Base-by-base conservation (phyloP, 2,797 vertebrate genomes). In the Typhlichthys eigenmanni region DNA sequence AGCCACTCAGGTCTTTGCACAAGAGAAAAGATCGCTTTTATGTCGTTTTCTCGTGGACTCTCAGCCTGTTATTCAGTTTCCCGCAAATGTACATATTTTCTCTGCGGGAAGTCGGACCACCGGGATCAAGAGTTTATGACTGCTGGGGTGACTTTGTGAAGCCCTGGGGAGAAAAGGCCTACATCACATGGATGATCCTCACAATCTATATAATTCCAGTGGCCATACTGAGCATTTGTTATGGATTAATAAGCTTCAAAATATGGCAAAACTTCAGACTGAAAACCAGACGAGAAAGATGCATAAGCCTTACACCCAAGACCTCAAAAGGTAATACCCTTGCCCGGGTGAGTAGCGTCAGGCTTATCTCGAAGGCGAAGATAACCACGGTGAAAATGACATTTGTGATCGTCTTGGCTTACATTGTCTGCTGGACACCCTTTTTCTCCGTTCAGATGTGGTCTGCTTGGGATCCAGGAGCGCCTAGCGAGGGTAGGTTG, bases 391-490 rank as follows among this genome's bases (percentile, higher is more conserved):
- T 98, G 67, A 98, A 99, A 86, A 99, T 99, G 96, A 98, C 97
- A 9, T 98, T 99, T 86, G 96, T 99, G 32, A 94, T 99, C 53
- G 97, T 99, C 9, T 47, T 99, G 62, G 97, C 95, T 19, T 99
- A 99, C 80, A 88, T 98, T 38, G 89, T 97, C 60, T 99, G 98
- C 89, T 99, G 98, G 98, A 97, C 97, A 2, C 98, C 98, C 0
- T 99, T 98, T 86, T 99, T 99, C 91, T 95, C 94, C 34, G 97
- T 97, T 82, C 97, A 99, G 92, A 96, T 99, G 96, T 99, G 98
- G 98, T 96, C 95, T 0, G 98, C 95, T 17, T 99, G 98, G 98
- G 98, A 99, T 71, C 91, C 85, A 0, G 79, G 94, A 0, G 95
- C 98, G 4, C 98, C 98, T 1, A 93, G 92, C 72, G 98, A 99